Conservation (phyloP, 2,797 vertebrate genomes). For the Glossophaga mutica region DNA sequence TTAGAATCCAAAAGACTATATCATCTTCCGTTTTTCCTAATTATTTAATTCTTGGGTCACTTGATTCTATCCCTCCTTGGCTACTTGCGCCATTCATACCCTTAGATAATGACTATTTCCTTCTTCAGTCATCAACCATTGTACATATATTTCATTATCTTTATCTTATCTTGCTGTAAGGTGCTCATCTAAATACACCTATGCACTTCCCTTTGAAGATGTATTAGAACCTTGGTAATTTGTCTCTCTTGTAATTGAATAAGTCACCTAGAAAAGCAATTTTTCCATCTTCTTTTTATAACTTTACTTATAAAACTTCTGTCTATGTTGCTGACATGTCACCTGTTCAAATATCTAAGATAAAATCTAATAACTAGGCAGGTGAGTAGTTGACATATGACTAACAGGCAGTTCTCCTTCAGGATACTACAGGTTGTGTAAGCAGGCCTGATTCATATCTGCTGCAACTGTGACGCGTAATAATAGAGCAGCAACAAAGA, state of each 20-base stretch:
- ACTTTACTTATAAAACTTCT: not conserved
- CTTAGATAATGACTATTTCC: conserved; percentile 4
- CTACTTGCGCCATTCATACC: not conserved
- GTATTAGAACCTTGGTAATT: not conserved
- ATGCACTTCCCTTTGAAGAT: conserved; percentile 41
- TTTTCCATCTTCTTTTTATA: not conserved
- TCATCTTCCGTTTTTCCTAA: not conserved
- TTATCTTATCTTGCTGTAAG: conserved; percentile 32
- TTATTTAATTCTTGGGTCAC: not conserved
- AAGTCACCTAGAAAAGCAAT: not conserved
- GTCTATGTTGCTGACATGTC: not conserved
- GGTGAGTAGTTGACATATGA: not conserved
- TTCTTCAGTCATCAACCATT: conserved; percentile 4
- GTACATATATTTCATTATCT: not conserved
- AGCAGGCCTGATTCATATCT: conserved; percentile 36
- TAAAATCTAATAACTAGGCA: not conserved
- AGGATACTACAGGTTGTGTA: conserved; percentile 47
- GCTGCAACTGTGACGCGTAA: not conserved
- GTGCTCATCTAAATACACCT: not conserved
- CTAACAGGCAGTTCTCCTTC: conserved; percentile 19
- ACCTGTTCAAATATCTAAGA: not conserved
- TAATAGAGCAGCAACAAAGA: not conserved
- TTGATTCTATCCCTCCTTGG: not conserved
- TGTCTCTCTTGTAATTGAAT: not conserved
- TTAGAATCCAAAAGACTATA: not conserved